Evolutionary conservation across 2,113 vertebrate genomes (phyloP).

Genomic region (Brachirus orientalis): DNA sequence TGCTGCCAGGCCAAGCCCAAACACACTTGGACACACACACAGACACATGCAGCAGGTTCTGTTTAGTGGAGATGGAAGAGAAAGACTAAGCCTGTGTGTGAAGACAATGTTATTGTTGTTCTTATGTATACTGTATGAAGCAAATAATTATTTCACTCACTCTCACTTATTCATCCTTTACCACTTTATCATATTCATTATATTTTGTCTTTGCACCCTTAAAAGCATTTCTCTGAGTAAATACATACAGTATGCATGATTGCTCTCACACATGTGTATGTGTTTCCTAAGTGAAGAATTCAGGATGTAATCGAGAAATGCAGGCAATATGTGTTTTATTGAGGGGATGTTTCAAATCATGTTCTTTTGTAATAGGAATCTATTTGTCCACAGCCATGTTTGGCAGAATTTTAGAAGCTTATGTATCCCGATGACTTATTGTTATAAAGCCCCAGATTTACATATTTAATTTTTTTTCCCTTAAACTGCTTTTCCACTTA

Average conservation of each 20-base stretch:
- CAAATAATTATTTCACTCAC: slow-evolving; percentile 2
- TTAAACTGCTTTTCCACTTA: too few species aligned
- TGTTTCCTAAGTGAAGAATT: slow-evolving; percentile 52
- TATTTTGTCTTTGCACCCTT: slow-evolving; percentile 8
- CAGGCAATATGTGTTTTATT: slow-evolving; percentile 65
- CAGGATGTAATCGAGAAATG: slow-evolving; percentile 67
- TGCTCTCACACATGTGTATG: slow-evolving; percentile 17
- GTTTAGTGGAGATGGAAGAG: slow-evolving; percentile 68
- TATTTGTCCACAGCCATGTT: slow-evolving; percentile 46
- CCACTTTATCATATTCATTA: slow-evolving; percentile 10
- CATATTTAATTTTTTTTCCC: too few species aligned
- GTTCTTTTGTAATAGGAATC: slow-evolving; percentile 71
- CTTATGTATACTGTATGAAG: slow-evolving; percentile 22
- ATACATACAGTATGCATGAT: slow-evolving; percentile 14
- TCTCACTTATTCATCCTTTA: too few species aligned
- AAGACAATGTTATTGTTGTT: slow-evolving; percentile 42
- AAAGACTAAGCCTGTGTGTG: slow-evolving; percentile 41
- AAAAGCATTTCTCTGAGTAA: slow-evolving; percentile 11
- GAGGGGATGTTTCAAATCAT: slow-evolving; percentile 71
- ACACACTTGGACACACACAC: slow-evolving; percentile 61
- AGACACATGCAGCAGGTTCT: slow-evolving; percentile 71
- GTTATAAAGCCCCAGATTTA: too few species aligned
- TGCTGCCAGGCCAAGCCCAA: slow-evolving; percentile 67
- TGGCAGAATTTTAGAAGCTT: slow-evolving; percentile 43
- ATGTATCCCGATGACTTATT: slow-evolving; percentile 45